Evolutionary conservation across 2,888 invertebrate species (phyloP), one percentile per base, ranked within the genome.

Genomic region (Pandemis corylana): DNA sequence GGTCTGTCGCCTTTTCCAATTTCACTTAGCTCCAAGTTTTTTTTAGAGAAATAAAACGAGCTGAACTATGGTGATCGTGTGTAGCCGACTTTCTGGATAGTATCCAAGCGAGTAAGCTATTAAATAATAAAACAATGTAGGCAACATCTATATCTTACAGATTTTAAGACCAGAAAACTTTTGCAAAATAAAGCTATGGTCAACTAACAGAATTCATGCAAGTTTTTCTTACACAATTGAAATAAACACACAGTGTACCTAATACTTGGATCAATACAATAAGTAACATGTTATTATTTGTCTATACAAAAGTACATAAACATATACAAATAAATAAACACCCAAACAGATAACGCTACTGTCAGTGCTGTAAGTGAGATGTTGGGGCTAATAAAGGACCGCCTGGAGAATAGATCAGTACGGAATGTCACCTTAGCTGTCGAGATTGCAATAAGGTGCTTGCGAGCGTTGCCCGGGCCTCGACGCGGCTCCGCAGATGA

Each of bases 401-500:
- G 56, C 12, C 44, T 75, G 36, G 41, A 28, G 36, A 64, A 68
- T 51, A 78, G 77, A 79, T 77, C 77, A 69, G 78, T 76, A 77
- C 78, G 79, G 78, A 78, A 76, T 78, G 81, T 78, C 78, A 76
- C 63, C 51, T 77, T 76, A 78, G 79, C 80, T 83, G 83, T 83
- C 82, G 81, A 83, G 85, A 86, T 86, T 88, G 85, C 84, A 85
- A 87, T 85, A 84, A 84, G 68, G 79, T 76, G 79, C 77, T 78
- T 75, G 77, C 70, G 73, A 78, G 80, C 82, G 77, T 80, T 77
- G 78, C 77, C 77, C 68, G 66, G 78, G 79, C 79, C 79, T 77
- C 81, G 79, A 76, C 66, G 78, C 77, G 77, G 73, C 79, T 79
- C 84, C 85, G 79, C 77, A 79, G 82, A 82, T 86, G 83, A 85